Percentiles rank a stretch among this genome's conserved stretches.
phyloP scores from a whole-genome alignment of 92 coral and sea anemone genomes.

The Umimayanthus chanpuru region DNA sequence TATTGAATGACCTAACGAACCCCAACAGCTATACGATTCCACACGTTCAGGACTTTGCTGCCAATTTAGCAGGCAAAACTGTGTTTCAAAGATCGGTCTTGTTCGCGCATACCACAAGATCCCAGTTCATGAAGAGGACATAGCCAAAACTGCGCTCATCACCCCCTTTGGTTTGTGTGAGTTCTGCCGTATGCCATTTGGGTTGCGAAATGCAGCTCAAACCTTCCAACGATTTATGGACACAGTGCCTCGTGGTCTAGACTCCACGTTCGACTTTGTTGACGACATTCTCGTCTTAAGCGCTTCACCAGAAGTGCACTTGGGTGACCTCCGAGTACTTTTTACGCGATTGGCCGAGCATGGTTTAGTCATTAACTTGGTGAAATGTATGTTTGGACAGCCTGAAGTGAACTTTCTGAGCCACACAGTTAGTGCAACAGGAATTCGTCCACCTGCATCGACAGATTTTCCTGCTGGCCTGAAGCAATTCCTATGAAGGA shows the following conservation, averaged over 20 bases:
- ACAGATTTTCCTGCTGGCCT: too few species aligned
- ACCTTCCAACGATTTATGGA: slow-evolving; percentile 62
- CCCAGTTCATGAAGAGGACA: slow-evolving; percentile 43
- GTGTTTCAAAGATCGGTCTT: slow-evolving; percentile 42
- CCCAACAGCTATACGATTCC: slow-evolving; percentile 59
- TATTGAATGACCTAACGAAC: slow-evolving; percentile 47
- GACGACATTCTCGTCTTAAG: slow-evolving; percentile 45
- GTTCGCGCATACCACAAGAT: slow-evolving; percentile 60
- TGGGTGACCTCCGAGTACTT: slow-evolving; percentile 43
- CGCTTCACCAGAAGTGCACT: not conserved
- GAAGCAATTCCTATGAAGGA: too few species aligned
- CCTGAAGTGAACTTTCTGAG: too few species aligned
- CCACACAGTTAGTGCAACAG: too few species aligned
- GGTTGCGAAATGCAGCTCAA: slow-evolving; percentile 46
- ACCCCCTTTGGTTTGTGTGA: slow-evolving; percentile 59
- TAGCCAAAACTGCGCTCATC: slow-evolving; percentile 51
- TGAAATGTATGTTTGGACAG: slow-evolving; percentile 54
- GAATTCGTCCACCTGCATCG: not conserved
- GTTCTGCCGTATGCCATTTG: slow-evolving; percentile 53
- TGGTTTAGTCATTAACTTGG: slow-evolving; percentile 55
- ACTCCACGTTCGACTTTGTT: slow-evolving; percentile 29
- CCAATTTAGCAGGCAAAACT: slow-evolving; percentile 42
- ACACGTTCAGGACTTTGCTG: slow-evolving; percentile 66
- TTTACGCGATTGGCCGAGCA: slow-evolving; percentile 47
- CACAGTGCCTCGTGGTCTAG: slow-evolving; percentile 35